Percentiles rank a stretch among this genome's conserved stretches.
Evolutionary conservation across 1,140 invertebrate genomes (phyloP).

Genomic region (Radopholus similis): DNA sequence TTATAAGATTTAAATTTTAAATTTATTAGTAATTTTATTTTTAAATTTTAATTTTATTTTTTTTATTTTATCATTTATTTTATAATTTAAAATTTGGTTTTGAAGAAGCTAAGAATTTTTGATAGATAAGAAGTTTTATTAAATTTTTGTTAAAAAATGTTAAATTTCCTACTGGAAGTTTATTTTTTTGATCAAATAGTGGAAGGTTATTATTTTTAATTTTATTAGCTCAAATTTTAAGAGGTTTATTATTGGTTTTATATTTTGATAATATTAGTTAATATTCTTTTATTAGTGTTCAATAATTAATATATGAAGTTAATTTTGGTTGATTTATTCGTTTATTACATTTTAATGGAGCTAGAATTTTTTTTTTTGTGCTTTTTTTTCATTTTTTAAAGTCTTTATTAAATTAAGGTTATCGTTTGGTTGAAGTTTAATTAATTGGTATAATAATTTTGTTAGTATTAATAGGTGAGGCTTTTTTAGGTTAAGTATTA

Average conservation of each 20-base stretch:
- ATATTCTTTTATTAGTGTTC: constrained; percentile 41
- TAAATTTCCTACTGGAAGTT: constrained; percentile 37
- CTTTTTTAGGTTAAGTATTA: constrained; percentile 46
- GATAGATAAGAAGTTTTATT: constrained; percentile 20
- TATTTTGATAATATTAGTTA: constrained; percentile 34
- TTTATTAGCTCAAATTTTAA: constrained; percentile 42
- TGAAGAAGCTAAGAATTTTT: constrained; percentile 31
- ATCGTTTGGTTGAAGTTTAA: constrained; percentile 34
- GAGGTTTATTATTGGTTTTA: constrained; percentile 42
- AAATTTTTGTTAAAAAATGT: constrained; percentile 36
- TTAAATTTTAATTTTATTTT: constrained; percentile 38
- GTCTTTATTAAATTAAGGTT: constrained; percentile 41
- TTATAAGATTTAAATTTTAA: constrained; percentile 30
- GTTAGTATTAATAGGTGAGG: constrained; percentile 38
- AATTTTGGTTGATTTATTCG: constrained; percentile 46
- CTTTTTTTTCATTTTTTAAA: constrained; percentile 50
- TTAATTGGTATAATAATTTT: constrained; percentile 38
- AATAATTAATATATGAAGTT: constrained; percentile 45
- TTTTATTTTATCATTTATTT: constrained; percentile 34
- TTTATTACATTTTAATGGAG: constrained; percentile 48
- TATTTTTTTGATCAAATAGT: constrained; percentile 43
- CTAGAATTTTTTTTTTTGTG: constrained; percentile 50
- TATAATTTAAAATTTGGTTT: constrained; percentile 34
- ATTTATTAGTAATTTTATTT: constrained; percentile 36
- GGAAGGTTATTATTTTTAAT: constrained; percentile 43